These are phyloP conservation scores for Micromussa lordhowensis DNA, from an alignment of 92 coral and sea anemone genomes.

Conservation along the genomic window DNA sequence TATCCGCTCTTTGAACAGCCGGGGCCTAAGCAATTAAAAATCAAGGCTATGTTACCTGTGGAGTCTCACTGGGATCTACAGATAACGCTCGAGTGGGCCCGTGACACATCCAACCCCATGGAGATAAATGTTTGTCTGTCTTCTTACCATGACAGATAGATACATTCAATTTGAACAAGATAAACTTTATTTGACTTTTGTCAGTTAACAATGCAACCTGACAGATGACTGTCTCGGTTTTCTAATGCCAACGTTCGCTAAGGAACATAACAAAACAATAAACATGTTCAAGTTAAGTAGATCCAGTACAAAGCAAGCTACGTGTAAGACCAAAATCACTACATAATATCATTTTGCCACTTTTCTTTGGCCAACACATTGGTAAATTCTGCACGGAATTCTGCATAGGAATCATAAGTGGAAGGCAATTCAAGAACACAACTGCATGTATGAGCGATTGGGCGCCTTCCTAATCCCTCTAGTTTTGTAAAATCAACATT, in stretches of 20 bases:
- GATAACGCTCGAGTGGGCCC: neutral
- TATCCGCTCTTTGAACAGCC: too few species aligned
- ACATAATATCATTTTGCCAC: constrained; percentile 72
- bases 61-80: constrained; percentile 7
- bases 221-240: neutral
- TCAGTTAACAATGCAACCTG: neutral
- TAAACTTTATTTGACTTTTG: neutral
- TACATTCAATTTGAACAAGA: constrained; percentile 4
- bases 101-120: neutral
- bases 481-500: constrained; percentile 58
- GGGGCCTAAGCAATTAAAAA: too few species aligned
- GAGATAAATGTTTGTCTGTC: neutral
- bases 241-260: constrained; percentile 7
- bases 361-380: constrained; percentile 57
- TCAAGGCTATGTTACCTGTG: constrained; percentile 20
- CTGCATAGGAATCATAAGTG: constrained; percentile 67
- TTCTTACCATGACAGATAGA: neutral
- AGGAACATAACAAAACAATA: neutral
- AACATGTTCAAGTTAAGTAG: neutral
- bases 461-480: constrained; percentile 60
- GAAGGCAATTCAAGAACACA: too few species aligned
- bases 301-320: constrained; percentile 12
- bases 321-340: neutral
- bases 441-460: too few species aligned
- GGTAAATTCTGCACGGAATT: constrained; percentile 68